Evolutionary conservation across 2,888 invertebrate genomes (phyloP).

Genomic region (Sarcophaga variegata): DNA sequence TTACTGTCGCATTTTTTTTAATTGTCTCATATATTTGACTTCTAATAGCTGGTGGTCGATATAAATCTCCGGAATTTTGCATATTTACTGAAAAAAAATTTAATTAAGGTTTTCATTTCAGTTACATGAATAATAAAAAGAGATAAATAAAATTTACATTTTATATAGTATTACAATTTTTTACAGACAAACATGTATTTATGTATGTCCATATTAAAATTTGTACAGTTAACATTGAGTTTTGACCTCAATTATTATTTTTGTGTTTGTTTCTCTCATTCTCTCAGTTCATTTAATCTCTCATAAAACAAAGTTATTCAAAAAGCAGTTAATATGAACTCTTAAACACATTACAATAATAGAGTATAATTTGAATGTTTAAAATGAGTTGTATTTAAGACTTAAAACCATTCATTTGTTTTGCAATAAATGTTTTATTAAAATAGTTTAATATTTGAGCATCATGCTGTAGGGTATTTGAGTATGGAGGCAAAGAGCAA

Average conservation of each 20-base stretch:
- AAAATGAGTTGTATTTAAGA: too few relatives aligned
- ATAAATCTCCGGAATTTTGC: conserved; percentile 82
- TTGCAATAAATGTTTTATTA: neutral
- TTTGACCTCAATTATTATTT: neutral
- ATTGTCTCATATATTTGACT: conserved; percentile 71
- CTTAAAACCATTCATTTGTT: too few relatives aligned
- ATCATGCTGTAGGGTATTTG: conserved; percentile 31
- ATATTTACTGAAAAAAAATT: conserved; percentile 70
- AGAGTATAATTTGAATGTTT: too few relatives aligned
- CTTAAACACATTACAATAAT: too few relatives aligned
- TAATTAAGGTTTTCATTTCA: conserved; percentile 28
- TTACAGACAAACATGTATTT: too few relatives aligned
- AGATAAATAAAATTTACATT: neutral
- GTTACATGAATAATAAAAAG: neutral
- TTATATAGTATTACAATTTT: neutral
- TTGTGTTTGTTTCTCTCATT: neutral
- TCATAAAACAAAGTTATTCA: neutral
- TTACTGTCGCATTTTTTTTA: conserved; percentile 34
- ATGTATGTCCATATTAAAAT: too few relatives aligned
- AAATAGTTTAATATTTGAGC: neutral
- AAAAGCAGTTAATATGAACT: too few relatives aligned
- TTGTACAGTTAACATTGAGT: neutral
- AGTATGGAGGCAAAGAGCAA: conserved; percentile 3
- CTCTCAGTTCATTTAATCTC: neutral
- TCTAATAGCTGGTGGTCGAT: conserved; percentile 83